Conservation (phyloP, 2,888 invertebrate species). For the Adineta ricciae region DNA sequence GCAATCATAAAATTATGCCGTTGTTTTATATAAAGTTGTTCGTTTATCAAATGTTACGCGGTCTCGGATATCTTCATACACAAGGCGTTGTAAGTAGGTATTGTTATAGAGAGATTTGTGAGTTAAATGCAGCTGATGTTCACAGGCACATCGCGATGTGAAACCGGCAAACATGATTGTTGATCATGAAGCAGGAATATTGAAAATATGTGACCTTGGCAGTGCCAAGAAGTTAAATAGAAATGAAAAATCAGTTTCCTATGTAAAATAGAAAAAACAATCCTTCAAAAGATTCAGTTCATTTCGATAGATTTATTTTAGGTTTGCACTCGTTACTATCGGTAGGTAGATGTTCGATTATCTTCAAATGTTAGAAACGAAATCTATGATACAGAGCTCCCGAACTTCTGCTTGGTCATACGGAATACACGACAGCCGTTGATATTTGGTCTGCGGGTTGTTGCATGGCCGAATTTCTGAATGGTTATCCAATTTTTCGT, state of each 20-base stretch:
- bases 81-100: slow-evolving; percentile 11
- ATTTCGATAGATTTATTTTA: background rate
- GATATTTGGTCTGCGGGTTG: slow-evolving; percentile 28
- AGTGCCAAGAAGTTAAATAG: background rate
- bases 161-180: background rate
- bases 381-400: slow-evolving; percentile 42
- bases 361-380: too few relatives aligned
- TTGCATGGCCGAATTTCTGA: background rate
- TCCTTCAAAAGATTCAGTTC: too few relatives aligned
- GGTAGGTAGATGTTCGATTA: background rate
- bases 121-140: background rate
- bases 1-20: background rate
- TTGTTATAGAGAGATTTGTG: background rate
- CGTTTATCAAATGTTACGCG: background rate
- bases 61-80: background rate
- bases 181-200: background rate
- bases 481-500: slow-evolving; percentile 4
- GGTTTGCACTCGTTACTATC: slow-evolving; percentile 18
- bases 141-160: background rate
- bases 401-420: slow-evolving; percentile 50
- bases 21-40: slow-evolving; percentile 3
- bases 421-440: slow-evolving; percentile 62
- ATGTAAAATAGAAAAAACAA: background rate
- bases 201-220: slow-evolving; percentile 13
- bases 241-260: background rate